Evolutionary conservation across 2,797 vertebrate genomes (phyloP).

Genomic region (Potorous gilbertii): DNA sequence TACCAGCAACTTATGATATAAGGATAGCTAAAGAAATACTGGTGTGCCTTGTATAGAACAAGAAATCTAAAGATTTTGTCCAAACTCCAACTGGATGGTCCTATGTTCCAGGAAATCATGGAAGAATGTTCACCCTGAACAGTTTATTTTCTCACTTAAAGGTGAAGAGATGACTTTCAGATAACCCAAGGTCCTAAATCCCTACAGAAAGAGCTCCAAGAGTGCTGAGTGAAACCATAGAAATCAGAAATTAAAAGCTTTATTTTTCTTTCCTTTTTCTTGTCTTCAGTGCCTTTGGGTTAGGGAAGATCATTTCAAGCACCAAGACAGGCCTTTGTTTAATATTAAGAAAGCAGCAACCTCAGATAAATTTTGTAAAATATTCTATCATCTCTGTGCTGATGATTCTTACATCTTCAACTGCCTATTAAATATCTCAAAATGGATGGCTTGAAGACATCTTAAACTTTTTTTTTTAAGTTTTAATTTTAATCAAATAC

Average conservation of each 20-base stretch:
- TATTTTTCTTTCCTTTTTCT: neutral
- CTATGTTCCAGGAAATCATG: neutral
- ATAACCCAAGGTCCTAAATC: neutral
- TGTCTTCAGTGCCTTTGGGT: no score
- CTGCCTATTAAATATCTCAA: neutral
- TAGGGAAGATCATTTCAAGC: neutral
- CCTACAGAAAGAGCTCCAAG: neutral
- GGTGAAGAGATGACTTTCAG: neutral
- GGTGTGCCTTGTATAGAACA: neutral
- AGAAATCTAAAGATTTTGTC: neutral
- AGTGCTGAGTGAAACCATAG: neutral
- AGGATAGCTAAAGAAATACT: neutral
- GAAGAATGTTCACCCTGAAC: neutral
- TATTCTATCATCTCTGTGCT: neutral
- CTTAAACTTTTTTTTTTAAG: constrained; percentile 40
- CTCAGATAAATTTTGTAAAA: neutral
- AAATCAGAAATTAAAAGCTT: neutral
- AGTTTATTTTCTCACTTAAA: neutral
- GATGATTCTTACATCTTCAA: neutral
- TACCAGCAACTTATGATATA: neutral
- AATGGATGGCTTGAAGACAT: neutral
- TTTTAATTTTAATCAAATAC: constrained; percentile 91
- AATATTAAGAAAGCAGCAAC: neutral
- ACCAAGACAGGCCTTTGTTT: neutral
- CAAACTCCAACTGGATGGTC: neutral